phyloP scores from a whole-genome alignment of 1,140 invertebrate species.

The Papilio xuthus region DNA sequence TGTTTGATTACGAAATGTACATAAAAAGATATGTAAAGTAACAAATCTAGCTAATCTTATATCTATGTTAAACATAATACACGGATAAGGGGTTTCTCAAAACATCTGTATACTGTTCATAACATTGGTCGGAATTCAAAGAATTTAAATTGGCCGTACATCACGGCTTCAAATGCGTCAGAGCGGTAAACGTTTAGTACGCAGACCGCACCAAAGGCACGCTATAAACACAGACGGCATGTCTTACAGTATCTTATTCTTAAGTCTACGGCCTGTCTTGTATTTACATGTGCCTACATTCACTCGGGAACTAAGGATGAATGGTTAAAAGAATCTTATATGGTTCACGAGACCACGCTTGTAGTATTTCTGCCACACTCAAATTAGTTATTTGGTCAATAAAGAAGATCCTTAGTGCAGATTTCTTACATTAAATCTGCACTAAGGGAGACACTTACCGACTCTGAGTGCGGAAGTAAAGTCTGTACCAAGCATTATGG shows the following conservation, averaged over 20 bases:
- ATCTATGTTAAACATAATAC: not conserved
- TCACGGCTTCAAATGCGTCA: conserved; percentile 1
- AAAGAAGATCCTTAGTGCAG: too few relatives aligned
- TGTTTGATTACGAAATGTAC: not conserved
- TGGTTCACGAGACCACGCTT: too few relatives aligned
- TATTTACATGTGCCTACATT: not conserved
- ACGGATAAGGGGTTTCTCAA: not conserved
- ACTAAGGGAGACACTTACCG: too few relatives aligned
- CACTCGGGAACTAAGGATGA: not conserved
- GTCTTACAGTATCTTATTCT: not conserved
- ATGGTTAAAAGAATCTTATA: not conserved
- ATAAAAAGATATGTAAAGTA: not conserved
- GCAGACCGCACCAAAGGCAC: not conserved
- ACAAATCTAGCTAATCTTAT: not conserved
- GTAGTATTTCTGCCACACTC: too few relatives aligned
- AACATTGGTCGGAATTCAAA: not conserved
- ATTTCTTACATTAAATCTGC: too few relatives aligned
- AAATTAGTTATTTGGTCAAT: too few relatives aligned
- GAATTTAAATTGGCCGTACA: not conserved
- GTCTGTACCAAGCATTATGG: too few relatives aligned
- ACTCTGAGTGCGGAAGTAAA: too few relatives aligned
- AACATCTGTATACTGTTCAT: not conserved
- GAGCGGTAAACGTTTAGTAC: not conserved
- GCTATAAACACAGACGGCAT: not conserved
- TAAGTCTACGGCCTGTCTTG: not conserved